Percentiles rank a stretch among this genome's conserved stretches.
Conservation (phyloP, 1,140 invertebrate genomes). For the Drosophila burlai region DNA sequence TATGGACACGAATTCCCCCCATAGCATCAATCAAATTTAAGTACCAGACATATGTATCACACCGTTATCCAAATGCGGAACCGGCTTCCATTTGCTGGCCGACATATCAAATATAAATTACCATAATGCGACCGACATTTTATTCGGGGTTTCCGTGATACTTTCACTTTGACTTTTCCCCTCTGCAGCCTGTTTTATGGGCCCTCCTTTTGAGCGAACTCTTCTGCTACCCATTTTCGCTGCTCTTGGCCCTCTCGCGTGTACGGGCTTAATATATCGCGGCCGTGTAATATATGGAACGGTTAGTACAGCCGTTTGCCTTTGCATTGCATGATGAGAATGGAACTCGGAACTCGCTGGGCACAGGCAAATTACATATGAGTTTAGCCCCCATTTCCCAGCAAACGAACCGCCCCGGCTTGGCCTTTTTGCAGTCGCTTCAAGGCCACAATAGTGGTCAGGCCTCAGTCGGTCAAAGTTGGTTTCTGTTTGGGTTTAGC, state of each 20-base stretch:
- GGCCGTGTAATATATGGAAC: constrained; percentile 43
- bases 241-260: constrained; percentile 62
- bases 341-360: constrained; percentile 38
- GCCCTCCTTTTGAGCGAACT: constrained; percentile 1
- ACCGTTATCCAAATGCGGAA: constrained; percentile 40
- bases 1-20: constrained; percentile 10
- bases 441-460: constrained; percentile 77
- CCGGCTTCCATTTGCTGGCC: constrained; percentile 32
- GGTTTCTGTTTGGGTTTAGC: constrained; percentile 58
- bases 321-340: constrained; percentile 75
- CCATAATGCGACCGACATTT: constrained; percentile 58
- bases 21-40: constrained; percentile 42
- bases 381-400: constrained; percentile 30
- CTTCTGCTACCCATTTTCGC: constrained; percentile 16
- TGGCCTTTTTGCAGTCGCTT: constrained; percentile 40
- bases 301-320: constrained; percentile 41
- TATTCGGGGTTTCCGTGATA: constrained; percentile 62
- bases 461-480: constrained; percentile 58
- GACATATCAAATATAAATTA: constrained; percentile 57
- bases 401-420: background rate
- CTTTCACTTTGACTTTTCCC: constrained; percentile 60
- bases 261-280: constrained; percentile 71
- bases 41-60: constrained; percentile 44
- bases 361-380: constrained; percentile 77
- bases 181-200: constrained; percentile 44